Conservation (phyloP, 64 coral and sea anemone genomes). For the Exaiptasia diaphana region DNA sequence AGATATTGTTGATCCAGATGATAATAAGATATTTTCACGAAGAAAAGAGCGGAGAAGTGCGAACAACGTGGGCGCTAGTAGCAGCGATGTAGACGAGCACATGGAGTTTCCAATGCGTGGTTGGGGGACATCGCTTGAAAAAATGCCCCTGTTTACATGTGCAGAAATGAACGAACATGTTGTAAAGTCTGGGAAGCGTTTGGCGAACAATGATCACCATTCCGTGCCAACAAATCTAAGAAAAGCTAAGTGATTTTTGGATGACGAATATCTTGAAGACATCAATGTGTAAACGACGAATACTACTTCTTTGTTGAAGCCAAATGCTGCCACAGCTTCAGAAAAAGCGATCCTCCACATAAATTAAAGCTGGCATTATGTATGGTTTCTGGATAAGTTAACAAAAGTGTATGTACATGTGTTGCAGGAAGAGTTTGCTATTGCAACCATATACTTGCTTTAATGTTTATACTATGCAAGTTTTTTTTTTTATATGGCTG, state of each 20-base stretch:
- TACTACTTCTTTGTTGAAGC: neutral
- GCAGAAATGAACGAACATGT: slow-evolving; percentile 11
- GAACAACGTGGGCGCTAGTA: neutral
- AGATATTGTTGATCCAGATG: slow-evolving; percentile 23
- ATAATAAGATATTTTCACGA: slow-evolving; percentile 9
- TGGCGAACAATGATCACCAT: slow-evolving; percentile 11
- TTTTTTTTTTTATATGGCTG: neutral
- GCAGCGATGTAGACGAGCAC: neutral
- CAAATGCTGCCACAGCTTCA: slow-evolving; percentile 22
- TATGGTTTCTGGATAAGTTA: slow-evolving; percentile 7
- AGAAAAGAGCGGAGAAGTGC: slow-evolving; percentile 13
- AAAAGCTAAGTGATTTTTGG: slow-evolving; percentile 15
- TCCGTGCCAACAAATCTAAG: slow-evolving; percentile 3
- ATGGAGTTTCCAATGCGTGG: slow-evolving; percentile 17
- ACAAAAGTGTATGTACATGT: neutral
- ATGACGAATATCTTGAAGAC: neutral
- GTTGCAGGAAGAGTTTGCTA: slow-evolving; percentile 7
- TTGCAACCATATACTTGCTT: slow-evolving; percentile 20
- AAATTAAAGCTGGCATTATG: neutral
- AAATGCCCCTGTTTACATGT: slow-evolving; percentile 21
- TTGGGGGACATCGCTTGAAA: slow-evolving; percentile 30
- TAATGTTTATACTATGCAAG: slow-evolving; percentile 10
- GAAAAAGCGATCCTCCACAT: slow-evolving; percentile 11
- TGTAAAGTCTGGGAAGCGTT: slow-evolving; percentile 16
- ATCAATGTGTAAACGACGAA: neutral